Evolutionary conservation across 2,797 vertebrate genomes (phyloP), one percentile per base, ranked within the genome.

Genomic region (Dryobates pubescens): DNA sequence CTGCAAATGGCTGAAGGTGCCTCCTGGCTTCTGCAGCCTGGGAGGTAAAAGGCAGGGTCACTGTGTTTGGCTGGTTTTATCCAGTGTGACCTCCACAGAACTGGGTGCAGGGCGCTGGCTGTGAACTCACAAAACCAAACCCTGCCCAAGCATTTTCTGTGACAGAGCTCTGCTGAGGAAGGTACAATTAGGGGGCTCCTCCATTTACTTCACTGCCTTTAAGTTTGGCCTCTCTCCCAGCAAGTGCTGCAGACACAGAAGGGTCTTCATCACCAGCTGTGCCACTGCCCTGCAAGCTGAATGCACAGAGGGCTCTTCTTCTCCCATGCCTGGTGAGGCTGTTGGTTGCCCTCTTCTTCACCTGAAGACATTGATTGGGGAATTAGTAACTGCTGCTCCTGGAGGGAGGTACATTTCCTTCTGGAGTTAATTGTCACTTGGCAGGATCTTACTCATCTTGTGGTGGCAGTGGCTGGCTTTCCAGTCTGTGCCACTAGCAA

Each of bases 381-480:
- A 71, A 61, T 32, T 57, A 29, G 53, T 41, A 76, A 27, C 80
- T 64, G 53, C 30, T 64, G 59, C 86, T 89, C 23, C 57, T 54
- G 54, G 49, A 81, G 43, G 49, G 49, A 84, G 49, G 36, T 63
- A 63, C 1, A 0, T 58, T 89, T 88, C 71, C 71, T 94, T 30
- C 62, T 62, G 68, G 36, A 88, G 49, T 18, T 71, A 74, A 74
- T 58, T 74, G 65, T 67, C 58, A 19, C 65, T 80, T 58, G 65
- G 58, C 61, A 77, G 49, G 75, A 64, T 47, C 71, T 85, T 74
- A 64, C n/a, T 90, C 69, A 64, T 17, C 62, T 74, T 93, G 73
- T 59, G 82, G 89, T 78, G 78, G 56, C 58, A 54, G 67, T 30
- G 49, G 23, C 32, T 85, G 85, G 69, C 76, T 86, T 90, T 89